Evolutionary conservation across 1,140 invertebrate species (phyloP).

Genomic region (Drosophila persimilis): DNA sequence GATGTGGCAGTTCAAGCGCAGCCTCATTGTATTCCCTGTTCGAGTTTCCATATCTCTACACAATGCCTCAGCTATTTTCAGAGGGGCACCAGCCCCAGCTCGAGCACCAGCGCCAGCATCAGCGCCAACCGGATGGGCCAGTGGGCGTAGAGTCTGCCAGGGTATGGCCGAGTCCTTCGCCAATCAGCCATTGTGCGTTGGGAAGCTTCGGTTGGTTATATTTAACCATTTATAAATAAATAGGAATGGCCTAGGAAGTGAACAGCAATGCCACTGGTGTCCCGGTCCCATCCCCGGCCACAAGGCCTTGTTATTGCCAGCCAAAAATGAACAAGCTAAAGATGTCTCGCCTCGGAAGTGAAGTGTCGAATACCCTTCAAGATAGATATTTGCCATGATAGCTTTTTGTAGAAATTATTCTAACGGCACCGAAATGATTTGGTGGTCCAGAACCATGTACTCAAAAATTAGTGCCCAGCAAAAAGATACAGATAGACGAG

Average conservation of each 20-base stretch:
- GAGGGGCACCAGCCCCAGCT: slow-evolving; percentile 6
- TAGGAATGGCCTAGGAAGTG: slow-evolving; percentile 24
- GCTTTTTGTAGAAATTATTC: too few species aligned
- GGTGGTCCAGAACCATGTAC: too few species aligned
- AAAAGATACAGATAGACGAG: too few species aligned
- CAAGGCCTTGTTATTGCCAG: slow-evolving; percentile 49
- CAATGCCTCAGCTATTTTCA: slow-evolving; percentile 62
- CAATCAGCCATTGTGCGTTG: slow-evolving; percentile 45
- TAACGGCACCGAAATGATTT: too few species aligned
- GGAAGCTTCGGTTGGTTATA: slow-evolving; percentile 48
- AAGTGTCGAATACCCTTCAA: background rate
- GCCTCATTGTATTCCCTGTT: slow-evolving; percentile 53
- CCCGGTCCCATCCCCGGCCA: slow-evolving; percentile 15
- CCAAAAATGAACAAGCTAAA: slow-evolving; percentile 30
- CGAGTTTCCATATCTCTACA: slow-evolving; percentile 79
- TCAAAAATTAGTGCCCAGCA: too few species aligned
- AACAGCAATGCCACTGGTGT: slow-evolving; percentile 35
- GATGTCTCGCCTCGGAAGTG: too few species aligned
- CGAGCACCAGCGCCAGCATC: too few species aligned
- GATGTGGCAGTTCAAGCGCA: slow-evolving; percentile 65
- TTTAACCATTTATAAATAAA: slow-evolving; percentile 58
- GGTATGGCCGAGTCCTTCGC: slow-evolving; percentile 18
- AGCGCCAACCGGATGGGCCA: slow-evolving; percentile 1
- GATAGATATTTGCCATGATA: too few species aligned
- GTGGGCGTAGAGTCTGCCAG: background rate